Base-by-base conservation (phyloP, 2,888 invertebrate genomes). In the Gryllus longicercus region DNA sequence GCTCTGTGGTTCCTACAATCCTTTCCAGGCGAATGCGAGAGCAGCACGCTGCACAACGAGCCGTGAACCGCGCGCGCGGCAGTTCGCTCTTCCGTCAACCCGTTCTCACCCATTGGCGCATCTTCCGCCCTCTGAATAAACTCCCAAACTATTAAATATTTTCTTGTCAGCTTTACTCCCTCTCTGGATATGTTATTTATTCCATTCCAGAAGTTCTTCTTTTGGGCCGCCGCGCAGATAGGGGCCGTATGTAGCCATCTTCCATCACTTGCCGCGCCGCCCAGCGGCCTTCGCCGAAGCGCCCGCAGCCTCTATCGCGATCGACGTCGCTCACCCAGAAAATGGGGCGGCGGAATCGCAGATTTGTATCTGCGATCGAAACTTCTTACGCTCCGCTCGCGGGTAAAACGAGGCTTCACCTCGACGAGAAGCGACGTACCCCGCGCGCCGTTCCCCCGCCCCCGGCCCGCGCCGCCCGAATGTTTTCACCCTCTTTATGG, bases 381-480 rank as follows among this genome's bases (percentile, higher is more conserved):
- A 63, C 63, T 63, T 63, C 63, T 63, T 63, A n/a, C 63, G 63
- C 63, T 63, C 16, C 16, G 5, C 16, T 63, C 63, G n/a, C 63
- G 63, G 63, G n/a, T 63, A 63, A 63, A 63, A 63, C 63, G 63
- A 63, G 63, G n/a, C 63, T 63, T 63, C 63, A n/a, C 63, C 63
- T 63, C 11, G 63, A n/a, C 63, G 63, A 63, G 63, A 63, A 16
- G 63, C 63, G 63, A 63, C n/a, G 63, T 14, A 63, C 63, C n/a
- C 63, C 63, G 63, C 8, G 16, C 1, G 63, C 63, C 10, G 12
- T 63, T 63, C 63, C 63, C 16, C 14, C 38, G 63, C 63, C 14
- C 63, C 11, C 16, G n/a, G 12, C 63, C 16, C 38, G 25, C 25
- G 25, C 38, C n/a, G 63, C 63, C n/a, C 63, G 63, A 63, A 63